A percentile compares a stretch with the other conserved stretches of the same genome.
Evolutionary conservation across 2,888 invertebrate species (phyloP).

Genomic region (Allolobophora icterica): DNA sequence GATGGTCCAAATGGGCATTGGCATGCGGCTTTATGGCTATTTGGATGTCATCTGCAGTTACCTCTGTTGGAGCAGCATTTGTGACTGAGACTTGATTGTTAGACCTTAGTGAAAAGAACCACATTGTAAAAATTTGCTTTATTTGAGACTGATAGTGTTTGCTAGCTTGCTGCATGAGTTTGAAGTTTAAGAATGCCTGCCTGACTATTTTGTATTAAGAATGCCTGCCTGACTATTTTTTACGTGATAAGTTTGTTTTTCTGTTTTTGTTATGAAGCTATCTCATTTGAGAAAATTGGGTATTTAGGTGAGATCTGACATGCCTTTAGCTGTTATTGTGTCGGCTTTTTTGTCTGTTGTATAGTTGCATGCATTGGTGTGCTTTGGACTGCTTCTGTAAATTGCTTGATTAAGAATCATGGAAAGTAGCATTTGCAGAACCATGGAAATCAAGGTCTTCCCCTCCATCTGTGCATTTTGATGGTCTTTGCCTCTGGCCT

Average conservation of each 20-base stretch:
- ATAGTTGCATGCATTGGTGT: not conserved
- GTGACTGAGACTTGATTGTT: not conserved
- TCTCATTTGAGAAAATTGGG: slow-evolving; percentile 10
- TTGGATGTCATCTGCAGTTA: not conserved
- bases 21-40: not conserved
- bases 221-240: not conserved
- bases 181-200: not conserved
- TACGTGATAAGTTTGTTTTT: slow-evolving; percentile 4
- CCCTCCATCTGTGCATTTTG: not conserved
- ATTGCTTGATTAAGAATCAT: not conserved
- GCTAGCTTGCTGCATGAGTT: slow-evolving; percentile 1
- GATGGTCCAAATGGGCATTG: no score
- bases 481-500: not conserved
- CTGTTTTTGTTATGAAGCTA: not conserved
- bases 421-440: not conserved
- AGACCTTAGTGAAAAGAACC: not conserved
- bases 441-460: not conserved
- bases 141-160: slow-evolving; percentile 7
- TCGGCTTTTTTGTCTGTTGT: not conserved
- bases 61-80: not conserved
- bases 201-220: not conserved
- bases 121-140: not conserved
- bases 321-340: not conserved
- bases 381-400: no score
- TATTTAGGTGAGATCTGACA: slow-evolving; percentile 7